Evolutionary conservation across 2,888 invertebrate species (phyloP).

Genomic region (Melanophora roralis): DNA sequence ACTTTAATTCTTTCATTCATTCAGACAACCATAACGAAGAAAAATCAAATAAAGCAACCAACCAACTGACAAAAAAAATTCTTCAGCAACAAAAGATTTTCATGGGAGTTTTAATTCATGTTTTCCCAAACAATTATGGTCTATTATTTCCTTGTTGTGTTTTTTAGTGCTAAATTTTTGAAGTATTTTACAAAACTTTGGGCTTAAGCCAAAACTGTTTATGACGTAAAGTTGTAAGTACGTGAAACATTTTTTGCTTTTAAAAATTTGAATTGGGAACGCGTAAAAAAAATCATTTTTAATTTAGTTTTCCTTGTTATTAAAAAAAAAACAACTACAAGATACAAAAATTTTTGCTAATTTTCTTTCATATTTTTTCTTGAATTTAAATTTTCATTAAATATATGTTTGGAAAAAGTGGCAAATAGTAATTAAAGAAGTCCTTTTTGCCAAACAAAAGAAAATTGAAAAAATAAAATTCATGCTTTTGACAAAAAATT

Average conservation of each 20-base stretch:
- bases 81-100: slow-evolving; percentile 38
- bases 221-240: neutral
- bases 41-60: neutral
- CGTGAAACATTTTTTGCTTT: slow-evolving; percentile 9
- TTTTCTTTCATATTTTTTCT: slow-evolving; percentile 11
- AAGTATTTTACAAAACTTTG: slow-evolving; percentile 30
- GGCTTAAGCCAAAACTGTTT: slow-evolving; percentile 24
- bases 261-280: slow-evolving; percentile 47
- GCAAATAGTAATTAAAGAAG: no score
- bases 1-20: slow-evolving; percentile 1
- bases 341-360: slow-evolving; percentile 9
- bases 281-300: slow-evolving; percentile 48
- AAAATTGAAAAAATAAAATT: no score
- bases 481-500: no score
- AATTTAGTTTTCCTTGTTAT: neutral
- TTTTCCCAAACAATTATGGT: slow-evolving; percentile 13
- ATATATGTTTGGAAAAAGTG: slow-evolving; percentile 45
- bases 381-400: slow-evolving; percentile 9
- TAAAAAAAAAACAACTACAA: neutral
- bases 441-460: no score
- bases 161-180: slow-evolving; percentile 3
- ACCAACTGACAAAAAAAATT: slow-evolving; percentile 8
- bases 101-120: slow-evolving; percentile 18
- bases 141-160: neutral
- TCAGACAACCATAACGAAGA: slow-evolving; percentile 8